Base-by-base conservation (phyloP, 2,797 vertebrate species). In the Melanotaenia trifasciata region DNA sequence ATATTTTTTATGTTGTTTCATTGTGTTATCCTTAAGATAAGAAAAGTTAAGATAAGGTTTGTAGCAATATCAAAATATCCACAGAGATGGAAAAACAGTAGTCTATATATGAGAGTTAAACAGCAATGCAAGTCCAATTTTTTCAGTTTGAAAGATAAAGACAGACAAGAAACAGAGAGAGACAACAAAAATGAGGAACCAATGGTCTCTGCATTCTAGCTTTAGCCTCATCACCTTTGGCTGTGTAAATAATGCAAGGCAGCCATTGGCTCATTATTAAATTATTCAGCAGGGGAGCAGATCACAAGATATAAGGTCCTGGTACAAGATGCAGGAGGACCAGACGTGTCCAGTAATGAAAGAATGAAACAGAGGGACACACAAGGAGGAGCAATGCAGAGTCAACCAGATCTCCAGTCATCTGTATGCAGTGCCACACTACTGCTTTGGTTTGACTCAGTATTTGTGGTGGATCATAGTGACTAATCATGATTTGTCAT, bases 181-280 rank as follows among this genome's bases (percentile, higher is more conserved):
- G 26, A 72, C 30, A 65, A 36, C 32, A 57, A 78, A 45, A 73
- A 67, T 3, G 51, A 65, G 53, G 57, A 74, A 60, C 57, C 61
- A 51, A 60, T 38, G 68, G 51, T 73, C 71, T 73, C 69, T 53
- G 45, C 64, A 64, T 74, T 87, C 83, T 82, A 78, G 90, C 85
- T 78, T 88, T 86, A 81, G 90, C 83, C 83, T 88, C 79, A 84
- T 93, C 91, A 94, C 94, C 94, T 95, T 94, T 94, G 94, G 91
- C 89, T 81, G 82, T 79, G 89, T 96, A 94, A 96, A 96, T 96
- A 94, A 96, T 96, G 93, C 93, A 95, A 80, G 80, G 67, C 84
- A 86, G 91, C 87, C 92, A 92, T 95, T 94, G 93, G 93, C 94
- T 94, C 89, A 94, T 92, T 90, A 87, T 92, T 96, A 71, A 94